Percentiles rank a stretch among this genome's conserved stretches.
Conservation (phyloP, 2,113 vertebrate genomes). For the Pristiophorus japonicus region DNA sequence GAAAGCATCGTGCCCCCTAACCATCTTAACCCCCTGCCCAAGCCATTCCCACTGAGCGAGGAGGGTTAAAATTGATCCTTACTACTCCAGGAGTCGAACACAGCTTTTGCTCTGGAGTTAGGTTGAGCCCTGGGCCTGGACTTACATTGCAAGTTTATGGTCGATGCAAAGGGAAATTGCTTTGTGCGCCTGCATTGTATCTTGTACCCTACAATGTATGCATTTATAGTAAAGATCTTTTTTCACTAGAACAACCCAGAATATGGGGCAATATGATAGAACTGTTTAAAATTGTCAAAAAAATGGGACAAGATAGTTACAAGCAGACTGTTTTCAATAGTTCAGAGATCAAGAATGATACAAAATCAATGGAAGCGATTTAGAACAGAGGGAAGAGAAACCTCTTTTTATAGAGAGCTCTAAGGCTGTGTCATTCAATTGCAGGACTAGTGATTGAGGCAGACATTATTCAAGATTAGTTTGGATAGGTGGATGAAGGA, state of each 20-base stretch:
- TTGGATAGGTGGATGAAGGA: not conserved
- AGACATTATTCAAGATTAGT: not conserved
- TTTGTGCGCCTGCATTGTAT: not conserved
- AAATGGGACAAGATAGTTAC: not conserved
- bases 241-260: not conserved
- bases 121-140: not conserved
- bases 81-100: not conserved
- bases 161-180: too few species aligned
- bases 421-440: not conserved
- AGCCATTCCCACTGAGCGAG: not conserved
- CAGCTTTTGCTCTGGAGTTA: not conserved
- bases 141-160: too few species aligned
- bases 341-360: not conserved
- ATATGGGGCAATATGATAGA: not conserved
- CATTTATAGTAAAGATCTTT: not conserved
- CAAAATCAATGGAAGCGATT: not conserved
- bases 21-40: not conserved
- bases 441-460: not conserved
- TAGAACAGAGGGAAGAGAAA: not conserved
- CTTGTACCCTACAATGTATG: not conserved
- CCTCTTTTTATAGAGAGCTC: not conserved
- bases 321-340: not conserved
- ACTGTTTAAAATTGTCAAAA: not conserved
- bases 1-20: not conserved
- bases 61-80: too few species aligned